phyloP scores from a whole-genome alignment of 2,888 invertebrate genomes.

The Celastrina argiolus region DNA sequence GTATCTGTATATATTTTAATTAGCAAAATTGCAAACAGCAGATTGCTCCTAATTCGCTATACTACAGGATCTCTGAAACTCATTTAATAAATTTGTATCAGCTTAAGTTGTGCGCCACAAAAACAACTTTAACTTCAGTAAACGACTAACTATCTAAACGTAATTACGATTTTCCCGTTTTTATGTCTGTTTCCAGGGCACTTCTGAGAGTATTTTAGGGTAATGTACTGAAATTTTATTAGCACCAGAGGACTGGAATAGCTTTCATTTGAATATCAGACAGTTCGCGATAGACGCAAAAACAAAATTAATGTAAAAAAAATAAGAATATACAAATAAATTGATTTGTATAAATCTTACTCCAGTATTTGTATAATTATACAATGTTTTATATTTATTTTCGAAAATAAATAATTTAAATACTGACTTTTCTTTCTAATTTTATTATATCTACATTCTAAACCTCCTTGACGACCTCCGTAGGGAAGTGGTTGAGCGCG shows the following conservation, averaged over 20 bases:
- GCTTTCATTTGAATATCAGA: not conserved
- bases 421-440: too few species aligned
- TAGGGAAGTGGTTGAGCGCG: too few species aligned
- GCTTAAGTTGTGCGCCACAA: not conserved
- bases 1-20: too few species aligned
- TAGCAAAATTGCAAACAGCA: too few species aligned
- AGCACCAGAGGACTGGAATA: slow-evolving; percentile 29
- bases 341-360: too few species aligned
- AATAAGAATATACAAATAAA: not conserved
- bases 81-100: not conserved
- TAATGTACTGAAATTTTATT: slow-evolving; percentile 43
- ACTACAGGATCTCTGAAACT: not conserved
- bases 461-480: too few species aligned
- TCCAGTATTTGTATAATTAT: too few species aligned
- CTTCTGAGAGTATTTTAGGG: slow-evolving; percentile 38
- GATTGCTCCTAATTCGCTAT: too few species aligned
- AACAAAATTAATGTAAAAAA: not conserved
- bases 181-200: slow-evolving; percentile 43
- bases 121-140: slow-evolving; percentile 19
- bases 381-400: too few species aligned
- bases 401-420: too few species aligned
- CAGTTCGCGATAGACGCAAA: not conserved
- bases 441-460: too few species aligned
- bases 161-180: slow-evolving; percentile 51
- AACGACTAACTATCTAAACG: slow-evolving; percentile 41